A percentile compares a stretch with the other conserved stretches of the same genome.
Evolutionary conservation across 2,888 invertebrate species (phyloP).

Genomic region (Synergus gifuensis): DNA sequence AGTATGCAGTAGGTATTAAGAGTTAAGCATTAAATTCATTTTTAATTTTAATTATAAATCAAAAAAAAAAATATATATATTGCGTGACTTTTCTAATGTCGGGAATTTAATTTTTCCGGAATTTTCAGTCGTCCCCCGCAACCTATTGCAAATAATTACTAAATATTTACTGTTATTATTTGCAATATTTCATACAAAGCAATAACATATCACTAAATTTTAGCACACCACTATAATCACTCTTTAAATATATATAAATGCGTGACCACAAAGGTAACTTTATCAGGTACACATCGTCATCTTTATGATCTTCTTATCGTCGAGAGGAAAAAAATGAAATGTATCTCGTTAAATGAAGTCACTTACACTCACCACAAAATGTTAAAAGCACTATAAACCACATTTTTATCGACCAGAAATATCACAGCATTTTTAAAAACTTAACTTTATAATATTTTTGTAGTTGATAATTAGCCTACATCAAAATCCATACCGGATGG

Average conservation of each 20-base stretch:
- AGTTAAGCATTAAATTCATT: no score
- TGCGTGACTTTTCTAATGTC: no score
- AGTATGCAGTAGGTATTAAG: background rate
- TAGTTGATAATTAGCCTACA: conserved; percentile 47
- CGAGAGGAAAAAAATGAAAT: background rate
- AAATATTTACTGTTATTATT: no score
- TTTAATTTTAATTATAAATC: no score
- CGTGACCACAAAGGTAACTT: background rate
- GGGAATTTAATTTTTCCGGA: no score
- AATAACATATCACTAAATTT: no score
- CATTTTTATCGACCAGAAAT: conserved; percentile 52
- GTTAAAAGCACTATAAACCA: conserved; percentile 63
- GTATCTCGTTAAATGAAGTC: background rate
- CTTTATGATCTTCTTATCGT: background rate
- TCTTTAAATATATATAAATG: no score
- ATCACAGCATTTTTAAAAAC: conserved; percentile 33
- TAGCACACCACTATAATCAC: no score
- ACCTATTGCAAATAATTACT: background rate
- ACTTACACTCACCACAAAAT: conserved; percentile 61
- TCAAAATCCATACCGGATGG: conserved; percentile 53
- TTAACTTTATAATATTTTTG: conserved; percentile 42
- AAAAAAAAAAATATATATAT: no score
- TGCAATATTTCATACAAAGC: no score
- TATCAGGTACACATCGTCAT: background rate
- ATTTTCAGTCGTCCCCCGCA: no score